phyloP scores from a whole-genome alignment of 2,888 invertebrate genomes.

The Melinaea menophilus region DNA sequence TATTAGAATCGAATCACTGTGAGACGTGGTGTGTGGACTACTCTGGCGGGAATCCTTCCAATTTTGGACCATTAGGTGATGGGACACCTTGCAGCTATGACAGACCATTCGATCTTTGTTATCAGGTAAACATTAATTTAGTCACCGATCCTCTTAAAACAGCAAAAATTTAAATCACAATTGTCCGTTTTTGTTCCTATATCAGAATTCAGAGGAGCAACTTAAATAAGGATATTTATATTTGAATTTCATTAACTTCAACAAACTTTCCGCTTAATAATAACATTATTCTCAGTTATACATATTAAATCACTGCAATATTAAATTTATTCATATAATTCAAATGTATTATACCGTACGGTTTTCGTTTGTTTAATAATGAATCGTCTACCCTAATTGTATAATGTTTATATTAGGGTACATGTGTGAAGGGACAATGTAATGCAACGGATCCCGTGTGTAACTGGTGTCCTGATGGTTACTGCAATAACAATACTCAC shows the following conservation, averaged over 20 bases:
- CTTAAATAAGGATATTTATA: too few species aligned
- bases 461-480: conserved; percentile 72
- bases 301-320: too few species aligned
- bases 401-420: conserved; percentile 47
- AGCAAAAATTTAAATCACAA: too few species aligned
- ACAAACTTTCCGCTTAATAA: too few species aligned
- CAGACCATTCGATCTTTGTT: conserved; percentile 63
- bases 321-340: too few species aligned
- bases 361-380: too few species aligned
- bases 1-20: conserved; percentile 59
- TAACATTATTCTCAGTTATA: too few species aligned
- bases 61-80: conserved; percentile 58
- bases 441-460: conserved; percentile 60
- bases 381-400: too few species aligned
- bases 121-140: conserved; percentile 47
- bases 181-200: neutral
- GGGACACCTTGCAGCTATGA: conserved; percentile 66
- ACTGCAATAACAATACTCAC: conserved; percentile 69
- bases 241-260: too few species aligned
- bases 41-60: conserved; percentile 55
- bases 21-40: conserved; percentile 67
- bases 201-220: too few species aligned
- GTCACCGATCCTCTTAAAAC: too few species aligned
- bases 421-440: conserved; percentile 69
- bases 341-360: too few species aligned